Evolutionary conservation across 1,140 invertebrate genomes (phyloP).

Genomic region (Meloidogyne floridensis): DNA sequence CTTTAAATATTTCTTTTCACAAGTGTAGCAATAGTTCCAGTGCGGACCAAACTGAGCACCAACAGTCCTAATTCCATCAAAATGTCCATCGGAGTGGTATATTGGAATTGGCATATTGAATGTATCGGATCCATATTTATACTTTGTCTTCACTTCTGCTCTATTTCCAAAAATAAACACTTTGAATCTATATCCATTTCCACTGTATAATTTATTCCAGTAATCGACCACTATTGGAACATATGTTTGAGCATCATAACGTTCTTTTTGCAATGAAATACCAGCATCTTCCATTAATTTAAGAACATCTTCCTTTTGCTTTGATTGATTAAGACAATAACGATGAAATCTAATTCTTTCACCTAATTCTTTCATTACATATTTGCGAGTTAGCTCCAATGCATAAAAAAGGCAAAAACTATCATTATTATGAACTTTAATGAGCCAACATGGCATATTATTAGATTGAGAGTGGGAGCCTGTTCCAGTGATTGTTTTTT

Average conservation of each 20-base stretch:
- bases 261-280: background rate
- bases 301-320: background rate
- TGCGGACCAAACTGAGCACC: conserved; percentile 11
- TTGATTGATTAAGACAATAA: background rate
- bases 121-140: conserved; percentile 6
- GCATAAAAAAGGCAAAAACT: conserved; percentile 18
- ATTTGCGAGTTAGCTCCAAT: background rate
- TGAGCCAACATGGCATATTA: background rate
- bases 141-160: background rate
- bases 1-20: background rate
- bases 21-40: conserved; percentile 4
- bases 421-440: background rate
- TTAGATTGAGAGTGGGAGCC: background rate
- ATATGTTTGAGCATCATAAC: background rate
- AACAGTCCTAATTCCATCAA: conserved; percentile 5
- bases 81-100: background rate
- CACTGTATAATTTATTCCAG: conserved; percentile 6
- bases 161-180: conserved; percentile 7
- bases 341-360: background rate
- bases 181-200: background rate
- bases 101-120: background rate
- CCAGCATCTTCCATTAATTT: background rate
- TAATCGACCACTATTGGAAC: background rate
- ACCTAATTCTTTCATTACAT: background rate
- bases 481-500: too few species aligned